phyloP scores from a whole-genome alignment of 2,888 invertebrate species.

The Callimorpha dominula region DNA sequence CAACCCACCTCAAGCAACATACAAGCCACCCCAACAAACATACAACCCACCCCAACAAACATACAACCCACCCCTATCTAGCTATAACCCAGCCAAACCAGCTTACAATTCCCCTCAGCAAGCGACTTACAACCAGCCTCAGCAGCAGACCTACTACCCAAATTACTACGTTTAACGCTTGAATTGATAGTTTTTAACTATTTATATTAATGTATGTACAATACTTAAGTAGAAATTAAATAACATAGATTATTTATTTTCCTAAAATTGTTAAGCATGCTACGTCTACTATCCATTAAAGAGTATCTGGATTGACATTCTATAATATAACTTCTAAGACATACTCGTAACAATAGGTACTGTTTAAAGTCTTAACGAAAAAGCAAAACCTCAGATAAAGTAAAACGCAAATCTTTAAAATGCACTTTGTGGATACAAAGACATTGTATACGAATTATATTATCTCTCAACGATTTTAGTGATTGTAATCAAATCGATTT shows the following conservation, averaged over 20 bases:
- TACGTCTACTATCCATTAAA: slow-evolving; percentile 14
- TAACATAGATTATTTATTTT: slow-evolving; percentile 18
- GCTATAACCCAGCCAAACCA: slow-evolving; percentile 22
- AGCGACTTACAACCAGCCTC: slow-evolving; percentile 29
- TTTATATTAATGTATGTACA: slow-evolving; percentile 1
- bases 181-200: slow-evolving; percentile 7
- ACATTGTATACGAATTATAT: slow-evolving; percentile 56
- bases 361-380: not conserved
- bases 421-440: slow-evolving; percentile 34
- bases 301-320: not conserved
- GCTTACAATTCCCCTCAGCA: slow-evolving; percentile 9
- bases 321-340: not conserved
- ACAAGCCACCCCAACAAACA: slow-evolving; percentile 48
- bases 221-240: not conserved
- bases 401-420: not conserved
- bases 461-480: slow-evolving; percentile 55
- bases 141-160: slow-evolving; percentile 47
- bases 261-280: slow-evolving; percentile 12
- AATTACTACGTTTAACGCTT: slow-evolving; percentile 20
- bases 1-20: slow-evolving; percentile 12
- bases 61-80: slow-evolving; percentile 48
- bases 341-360: too few species aligned
- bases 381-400: not conserved
- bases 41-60: slow-evolving; percentile 55
- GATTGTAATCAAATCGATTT: slow-evolving; percentile 42